A percentile compares a stretch with the other conserved stretches of the same genome.
These are phyloP conservation scores for Gallinago jamesoni DNA, from an alignment of 2,113 vertebrate genomes.

Conservation along the genomic window DNA sequence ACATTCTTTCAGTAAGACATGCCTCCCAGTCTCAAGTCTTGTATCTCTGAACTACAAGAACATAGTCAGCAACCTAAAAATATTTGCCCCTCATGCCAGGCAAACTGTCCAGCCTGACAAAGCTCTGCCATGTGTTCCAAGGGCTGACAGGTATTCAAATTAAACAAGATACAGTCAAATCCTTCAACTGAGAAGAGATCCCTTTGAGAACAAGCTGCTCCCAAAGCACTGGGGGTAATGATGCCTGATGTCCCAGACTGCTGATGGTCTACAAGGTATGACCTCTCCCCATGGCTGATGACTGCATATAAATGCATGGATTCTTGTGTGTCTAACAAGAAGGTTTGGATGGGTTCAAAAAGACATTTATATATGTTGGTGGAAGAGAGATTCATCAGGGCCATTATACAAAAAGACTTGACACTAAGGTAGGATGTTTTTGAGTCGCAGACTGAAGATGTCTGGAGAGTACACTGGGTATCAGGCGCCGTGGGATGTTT, in stretches of 20 bases:
- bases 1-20: too few species aligned
- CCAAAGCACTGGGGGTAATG: background rate
- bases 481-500: background rate
- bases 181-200: background rate
- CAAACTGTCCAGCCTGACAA: background rate
- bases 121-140: background rate
- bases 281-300: too few species aligned
- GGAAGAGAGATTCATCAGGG: background rate
- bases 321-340: background rate
- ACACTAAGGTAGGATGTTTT: background rate
- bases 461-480: background rate
- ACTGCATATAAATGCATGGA: background rate
- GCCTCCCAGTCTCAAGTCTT: background rate
- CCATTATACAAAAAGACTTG: background rate
- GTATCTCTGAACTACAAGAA: background rate
- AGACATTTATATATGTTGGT: background rate
- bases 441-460: background rate
- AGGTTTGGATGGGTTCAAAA: background rate
- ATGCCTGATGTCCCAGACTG: background rate
- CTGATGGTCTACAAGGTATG: background rate
- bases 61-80: background rate
- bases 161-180: background rate
- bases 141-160: background rate
- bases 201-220: background rate
- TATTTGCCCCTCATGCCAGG: background rate